Conservation (phyloP, 2,797 vertebrate species). For the Oophaga sylvatica region DNA sequence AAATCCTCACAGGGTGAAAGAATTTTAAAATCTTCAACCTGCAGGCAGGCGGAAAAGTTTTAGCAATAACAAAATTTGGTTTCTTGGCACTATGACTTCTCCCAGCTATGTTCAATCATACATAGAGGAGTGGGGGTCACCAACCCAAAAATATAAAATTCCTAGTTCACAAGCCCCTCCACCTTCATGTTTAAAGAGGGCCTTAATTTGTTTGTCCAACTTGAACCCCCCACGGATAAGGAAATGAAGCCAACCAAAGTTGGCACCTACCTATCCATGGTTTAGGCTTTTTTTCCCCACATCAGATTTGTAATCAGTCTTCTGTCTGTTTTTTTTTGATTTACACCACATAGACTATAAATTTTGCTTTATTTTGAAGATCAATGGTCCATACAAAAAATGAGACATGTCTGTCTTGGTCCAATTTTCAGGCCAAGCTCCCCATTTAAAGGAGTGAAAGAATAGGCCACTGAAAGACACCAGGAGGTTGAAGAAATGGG, state of each 20-base stretch:
- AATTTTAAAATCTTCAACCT: conserved; percentile 67
- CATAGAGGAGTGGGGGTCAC: neutral
- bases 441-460: too few species aligned
- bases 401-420: too few species aligned
- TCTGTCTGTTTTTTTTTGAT: too few species aligned
- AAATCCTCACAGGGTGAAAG: conserved; percentile 82
- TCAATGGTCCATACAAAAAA: too few species aligned
- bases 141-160: neutral
- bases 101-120: neutral
- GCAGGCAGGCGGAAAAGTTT: conserved; percentile 69
- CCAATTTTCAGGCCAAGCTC: too few species aligned
- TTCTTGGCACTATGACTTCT: neutral
- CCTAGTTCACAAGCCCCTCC: neutral
- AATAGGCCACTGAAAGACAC: too few species aligned
- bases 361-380: too few species aligned
- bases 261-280: neutral
- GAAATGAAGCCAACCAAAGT: neutral
- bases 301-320: too few species aligned
- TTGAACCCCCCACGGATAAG: neutral
- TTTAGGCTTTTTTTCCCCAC: too few species aligned
- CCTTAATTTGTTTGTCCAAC: neutral
- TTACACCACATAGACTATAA: too few species aligned
- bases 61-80: conserved; percentile 5
- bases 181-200: neutral
- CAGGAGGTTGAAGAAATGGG: too few species aligned